Evolutionary conservation across 2,888 invertebrate genomes (phyloP), one percentile per base, ranked within the genome.

Genomic region (Mesochorus sp.): DNA sequence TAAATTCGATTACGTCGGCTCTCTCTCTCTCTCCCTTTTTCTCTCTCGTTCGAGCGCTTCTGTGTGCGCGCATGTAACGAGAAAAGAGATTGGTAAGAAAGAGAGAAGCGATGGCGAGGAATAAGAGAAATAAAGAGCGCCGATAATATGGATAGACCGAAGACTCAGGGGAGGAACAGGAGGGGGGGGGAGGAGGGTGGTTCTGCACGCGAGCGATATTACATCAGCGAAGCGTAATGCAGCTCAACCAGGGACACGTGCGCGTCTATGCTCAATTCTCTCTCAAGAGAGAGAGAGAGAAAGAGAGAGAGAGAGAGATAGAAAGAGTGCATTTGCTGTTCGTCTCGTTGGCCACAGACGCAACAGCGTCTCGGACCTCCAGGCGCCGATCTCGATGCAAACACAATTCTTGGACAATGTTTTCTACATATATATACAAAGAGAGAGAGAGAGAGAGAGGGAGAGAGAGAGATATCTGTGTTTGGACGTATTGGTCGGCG

Each of bases 1-100:
- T 78, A 44, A 70, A 78, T 70, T 78, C 70, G 78, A 75, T 78
- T 74, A 70, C 70, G 68, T 47, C 62, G 62, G 59, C 66, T 21
- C n/a, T 49, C 61, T 47, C n/a, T n/a, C n/a, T n/a, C n/a, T n/a
- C n/a, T n/a, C n/a, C n/a, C n/a, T n/a, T n/a, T n/a, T n/a, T n/a
- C n/a, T n/a, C n/a, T n/a, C n/a, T n/a, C n/a, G n/a, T n/a, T n/a
- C n/a, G 34, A 47, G 37, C 53, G n/a, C n/a, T n/a, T n/a, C n/a
- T n/a, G n/a, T n/a, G n/a, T 73, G 55, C 51, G 0, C 64, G 67
- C 53, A 19, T 47, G 57, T 24, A n/a, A 8, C 2, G 49, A 37
- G 17, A 34, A 2, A 6, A 49, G 5, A 21, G 37, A 37, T 24
- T 14, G 61, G n/a, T n/a, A n/a, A 39, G 28, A 14, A 8, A 28